A percentile compares a stretch with the other conserved stretches of the same genome.
Conservation (phyloP, 2,797 vertebrate genomes). For the Sibirionetta formosa region DNA sequence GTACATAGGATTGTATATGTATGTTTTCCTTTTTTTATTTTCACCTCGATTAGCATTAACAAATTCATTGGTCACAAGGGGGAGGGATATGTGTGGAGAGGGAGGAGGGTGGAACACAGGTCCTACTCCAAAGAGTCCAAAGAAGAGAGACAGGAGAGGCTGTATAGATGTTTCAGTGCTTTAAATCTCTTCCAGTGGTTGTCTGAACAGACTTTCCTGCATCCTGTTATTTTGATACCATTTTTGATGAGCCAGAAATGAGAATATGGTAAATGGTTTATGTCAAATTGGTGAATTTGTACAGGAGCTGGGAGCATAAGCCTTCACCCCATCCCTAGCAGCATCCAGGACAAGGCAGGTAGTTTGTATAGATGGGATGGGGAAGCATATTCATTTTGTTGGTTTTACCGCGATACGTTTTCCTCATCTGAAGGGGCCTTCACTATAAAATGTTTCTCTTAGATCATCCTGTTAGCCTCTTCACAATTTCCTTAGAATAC, state of each 20-base stretch:
- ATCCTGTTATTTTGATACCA: background rate
- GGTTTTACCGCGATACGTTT: background rate
- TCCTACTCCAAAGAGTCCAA: background rate
- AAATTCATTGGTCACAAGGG: no score
- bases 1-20: background rate
- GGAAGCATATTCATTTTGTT: background rate
- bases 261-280: background rate
- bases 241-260: background rate
- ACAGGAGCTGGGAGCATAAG: background rate
- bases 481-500: background rate
- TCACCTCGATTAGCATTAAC: background rate
- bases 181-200: background rate
- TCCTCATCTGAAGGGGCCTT: background rate
- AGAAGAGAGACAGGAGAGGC: background rate
- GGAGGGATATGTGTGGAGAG: no score
- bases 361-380: background rate
- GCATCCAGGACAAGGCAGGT: background rate
- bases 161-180: background rate
- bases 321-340: accelerated
- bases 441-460: background rate
- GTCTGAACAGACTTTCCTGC: background rate
- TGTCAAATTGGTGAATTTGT: background rate
- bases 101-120: no score
- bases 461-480: background rate
- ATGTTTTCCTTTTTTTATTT: background rate